Conservation (phyloP, 2,888 invertebrate species). For the Limnephilus auricula region DNA sequence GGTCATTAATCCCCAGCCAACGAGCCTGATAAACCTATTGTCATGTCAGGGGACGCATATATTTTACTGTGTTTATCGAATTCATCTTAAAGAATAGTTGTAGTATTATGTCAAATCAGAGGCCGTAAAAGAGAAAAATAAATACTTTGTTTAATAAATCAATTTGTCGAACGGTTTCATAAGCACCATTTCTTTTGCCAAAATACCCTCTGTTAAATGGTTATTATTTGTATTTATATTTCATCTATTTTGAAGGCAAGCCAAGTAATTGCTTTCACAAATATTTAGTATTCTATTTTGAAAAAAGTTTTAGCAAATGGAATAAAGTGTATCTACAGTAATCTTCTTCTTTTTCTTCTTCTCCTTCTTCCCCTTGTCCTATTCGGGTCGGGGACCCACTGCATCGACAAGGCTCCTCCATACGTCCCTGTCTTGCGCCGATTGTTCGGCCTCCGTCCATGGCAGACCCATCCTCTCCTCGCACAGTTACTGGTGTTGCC, state of each 20-base stretch:
- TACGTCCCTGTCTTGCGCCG: too few species aligned
- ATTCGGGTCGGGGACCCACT: too few species aligned
- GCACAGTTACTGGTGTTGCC: too few species aligned
- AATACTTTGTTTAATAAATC: not conserved
- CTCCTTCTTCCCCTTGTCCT: too few species aligned
- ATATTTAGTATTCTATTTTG: not conserved
- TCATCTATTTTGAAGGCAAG: not conserved
- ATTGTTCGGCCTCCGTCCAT: too few species aligned
- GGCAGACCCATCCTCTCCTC: too few species aligned
- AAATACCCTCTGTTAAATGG: not conserved
- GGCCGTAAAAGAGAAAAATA: not conserved
- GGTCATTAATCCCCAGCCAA: slow-evolving; percentile 2
- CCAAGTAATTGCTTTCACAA: not conserved
- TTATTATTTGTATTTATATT: too few species aligned
- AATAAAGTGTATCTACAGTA: not conserved
- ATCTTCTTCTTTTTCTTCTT: too few species aligned
- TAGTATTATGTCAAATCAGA: not conserved
- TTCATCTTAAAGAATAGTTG: not conserved
- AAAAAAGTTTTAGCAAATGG: not conserved
- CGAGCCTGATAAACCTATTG: slow-evolving; percentile 8
- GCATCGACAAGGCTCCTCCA: too few species aligned
- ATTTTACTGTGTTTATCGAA: slow-evolving; percentile 1
- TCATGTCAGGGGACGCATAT: slow-evolving; percentile 10
- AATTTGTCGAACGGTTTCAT: not conserved
- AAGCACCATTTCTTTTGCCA: not conserved